A percentile compares a stretch with the other conserved stretches of the same genome.
Evolutionary conservation across 92 coral and sea anemone genomes (phyloP).

Genomic region (Parazoanthus darwini): DNA sequence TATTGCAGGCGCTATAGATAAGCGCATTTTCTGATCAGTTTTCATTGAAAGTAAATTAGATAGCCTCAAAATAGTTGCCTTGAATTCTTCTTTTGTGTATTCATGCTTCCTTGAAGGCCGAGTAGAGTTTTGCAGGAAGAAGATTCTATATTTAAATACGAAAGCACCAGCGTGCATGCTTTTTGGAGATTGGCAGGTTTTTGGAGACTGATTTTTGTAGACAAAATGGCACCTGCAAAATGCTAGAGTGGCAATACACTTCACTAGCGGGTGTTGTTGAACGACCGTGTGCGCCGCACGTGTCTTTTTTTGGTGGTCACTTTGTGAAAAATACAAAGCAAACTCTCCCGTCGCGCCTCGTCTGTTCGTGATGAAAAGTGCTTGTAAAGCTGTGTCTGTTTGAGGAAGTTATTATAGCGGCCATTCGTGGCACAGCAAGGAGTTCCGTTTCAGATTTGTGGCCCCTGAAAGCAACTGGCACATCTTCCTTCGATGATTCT

Average conservation of each 20-base stretch:
- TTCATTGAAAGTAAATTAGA: constrained; percentile 25
- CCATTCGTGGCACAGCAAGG: not conserved
- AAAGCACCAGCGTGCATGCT: constrained; percentile 8
- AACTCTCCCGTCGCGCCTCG: constrained; percentile 1
- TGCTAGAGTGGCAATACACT: constrained; percentile 8
- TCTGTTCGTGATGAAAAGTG: constrained; percentile 28
- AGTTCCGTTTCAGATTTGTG: not conserved
- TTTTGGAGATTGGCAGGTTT: not conserved
- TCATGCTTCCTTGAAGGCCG: not conserved
- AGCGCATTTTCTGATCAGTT: constrained; percentile 14
- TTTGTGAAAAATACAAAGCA: constrained; percentile 23
- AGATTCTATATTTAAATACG: not conserved
- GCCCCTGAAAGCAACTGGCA: not conserved
- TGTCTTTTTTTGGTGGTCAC: not conserved
- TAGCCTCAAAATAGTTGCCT: constrained; percentile 2
- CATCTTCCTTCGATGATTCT: not conserved
- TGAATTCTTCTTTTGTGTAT: not conserved
- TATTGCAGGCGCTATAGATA: constrained; percentile 28
- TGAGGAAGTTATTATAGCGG: constrained; percentile 37
- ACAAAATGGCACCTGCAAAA: constrained; percentile 33
- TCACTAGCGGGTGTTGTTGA: constrained; percentile 25
- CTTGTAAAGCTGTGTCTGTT: constrained; percentile 18
- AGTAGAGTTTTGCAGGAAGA: not conserved
- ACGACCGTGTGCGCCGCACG: constrained; percentile 28
- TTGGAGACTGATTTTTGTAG: not conserved